Conservation (phyloP, 2,797 vertebrate genomes). For the Pampus argenteus region DNA sequence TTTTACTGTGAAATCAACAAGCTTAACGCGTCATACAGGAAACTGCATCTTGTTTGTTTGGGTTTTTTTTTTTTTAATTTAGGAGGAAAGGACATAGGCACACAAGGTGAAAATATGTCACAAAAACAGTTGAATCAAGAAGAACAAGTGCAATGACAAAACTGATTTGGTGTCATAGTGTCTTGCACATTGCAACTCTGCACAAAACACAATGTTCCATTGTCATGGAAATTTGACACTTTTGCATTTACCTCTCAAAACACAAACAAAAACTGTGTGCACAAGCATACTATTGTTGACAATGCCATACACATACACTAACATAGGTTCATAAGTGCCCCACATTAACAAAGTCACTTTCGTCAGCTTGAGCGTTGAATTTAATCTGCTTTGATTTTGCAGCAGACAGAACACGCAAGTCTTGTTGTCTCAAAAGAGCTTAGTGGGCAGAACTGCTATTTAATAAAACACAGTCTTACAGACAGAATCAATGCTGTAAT, state of each 20-base stretch:
- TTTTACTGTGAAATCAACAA: not conserved
- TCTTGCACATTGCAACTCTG: conserved; percentile 59
- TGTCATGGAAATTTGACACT: conserved; percentile 70
- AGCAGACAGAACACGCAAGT: conserved; percentile 53
- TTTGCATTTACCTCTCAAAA: conserved; percentile 47
- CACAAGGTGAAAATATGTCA: conserved; percentile 45
- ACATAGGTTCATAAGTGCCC: conserved; percentile 30
- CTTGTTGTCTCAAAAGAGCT: conserved; percentile 69
- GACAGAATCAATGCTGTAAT: conserved; percentile 64
- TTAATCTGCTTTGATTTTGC: conserved; percentile 76
- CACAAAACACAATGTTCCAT: conserved; percentile 70
- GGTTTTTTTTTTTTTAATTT: conserved; percentile 9
- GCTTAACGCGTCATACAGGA: not conserved
- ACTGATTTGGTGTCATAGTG: conserved; percentile 47
- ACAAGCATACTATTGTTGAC: conserved; percentile 23
- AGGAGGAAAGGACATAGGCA: conserved; percentile 10
- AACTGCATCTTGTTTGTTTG: not conserved
- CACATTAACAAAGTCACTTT: conserved; percentile 58
- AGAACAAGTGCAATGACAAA: conserved; percentile 60
- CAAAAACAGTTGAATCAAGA: conserved; percentile 62
- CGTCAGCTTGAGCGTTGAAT: conserved; percentile 58
- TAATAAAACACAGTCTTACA: conserved; percentile 63
- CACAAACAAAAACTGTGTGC: conserved; percentile 31
- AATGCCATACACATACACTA: conserved; percentile 3
- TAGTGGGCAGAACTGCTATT: conserved; percentile 73